These are phyloP conservation scores for Diorhabda elongata DNA, from an alignment of 1,140 invertebrate species.

Conservation along the genomic window DNA sequence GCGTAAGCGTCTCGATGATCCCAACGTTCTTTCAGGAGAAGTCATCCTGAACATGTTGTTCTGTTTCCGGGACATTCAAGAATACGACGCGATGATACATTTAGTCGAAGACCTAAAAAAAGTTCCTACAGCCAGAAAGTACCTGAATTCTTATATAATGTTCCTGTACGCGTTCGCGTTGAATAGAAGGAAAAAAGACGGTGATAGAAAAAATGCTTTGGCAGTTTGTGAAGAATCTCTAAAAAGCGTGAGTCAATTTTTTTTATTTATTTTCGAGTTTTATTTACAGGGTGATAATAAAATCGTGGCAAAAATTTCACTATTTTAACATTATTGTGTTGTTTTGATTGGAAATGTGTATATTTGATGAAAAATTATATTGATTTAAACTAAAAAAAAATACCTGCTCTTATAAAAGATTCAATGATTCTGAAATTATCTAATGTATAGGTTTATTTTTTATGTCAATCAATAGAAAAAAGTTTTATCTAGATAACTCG, in stretches of 20 bases:
- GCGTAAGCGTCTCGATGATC: conserved; percentile 91
- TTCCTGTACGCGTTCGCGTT: conserved; percentile 96
- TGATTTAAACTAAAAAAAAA: no score
- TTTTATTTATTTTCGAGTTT: no score
- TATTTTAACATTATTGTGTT: no score
- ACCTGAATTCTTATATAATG: conserved; percentile 85
- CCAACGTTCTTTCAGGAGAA: conserved; percentile 91
- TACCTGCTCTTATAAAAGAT: no score
- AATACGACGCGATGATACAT: conserved; percentile 97
- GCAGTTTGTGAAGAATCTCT: conserved; percentile 86
- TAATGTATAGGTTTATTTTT: no score
- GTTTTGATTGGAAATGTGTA: no score
- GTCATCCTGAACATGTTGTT: conserved; percentile 90
- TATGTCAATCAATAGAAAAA: no score
- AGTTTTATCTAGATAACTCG: no score
- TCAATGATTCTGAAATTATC: no score
- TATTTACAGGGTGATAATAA: no score
- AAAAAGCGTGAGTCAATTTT: conserved; percentile 55
- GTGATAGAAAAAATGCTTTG: conserved; percentile 91
- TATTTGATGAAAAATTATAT: no score
- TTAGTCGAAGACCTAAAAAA: conserved; percentile 92
- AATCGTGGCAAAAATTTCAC: no score
- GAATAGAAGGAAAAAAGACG: conserved; percentile 89
- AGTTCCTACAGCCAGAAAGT: conserved; percentile 87
- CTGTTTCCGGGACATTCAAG: conserved; percentile 89